Conservation (phyloP, 2,888 invertebrate genomes). For the Microplitis deprimator region DNA sequence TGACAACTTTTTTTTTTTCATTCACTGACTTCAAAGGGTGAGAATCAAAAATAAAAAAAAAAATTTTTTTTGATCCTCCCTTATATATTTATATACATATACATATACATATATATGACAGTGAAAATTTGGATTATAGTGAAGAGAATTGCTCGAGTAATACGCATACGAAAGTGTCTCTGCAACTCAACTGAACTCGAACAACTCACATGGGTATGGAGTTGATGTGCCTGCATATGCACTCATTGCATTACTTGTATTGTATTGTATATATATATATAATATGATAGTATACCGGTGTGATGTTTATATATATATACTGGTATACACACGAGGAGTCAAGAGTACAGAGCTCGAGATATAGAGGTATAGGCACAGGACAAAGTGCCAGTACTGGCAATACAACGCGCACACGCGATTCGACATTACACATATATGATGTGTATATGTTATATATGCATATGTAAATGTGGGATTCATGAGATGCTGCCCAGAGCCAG, state of each 20-base stretch:
- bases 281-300: not conserved
- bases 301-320: not conserved
- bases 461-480: conserved; percentile 4
- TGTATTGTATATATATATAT: not conserved
- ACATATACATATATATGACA: no score
- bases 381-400: conserved; percentile 8
- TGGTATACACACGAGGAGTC: not conserved
- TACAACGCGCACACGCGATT: not conserved
- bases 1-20: no score
- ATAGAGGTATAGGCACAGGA: not conserved
- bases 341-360: not conserved
- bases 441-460: not conserved
- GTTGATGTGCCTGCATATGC: not conserved
- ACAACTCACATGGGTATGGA: not conserved
- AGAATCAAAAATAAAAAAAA: no score
- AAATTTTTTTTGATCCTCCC: no score
- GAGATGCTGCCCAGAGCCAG: not conserved
- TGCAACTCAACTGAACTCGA: not conserved
- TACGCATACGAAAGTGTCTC: not conserved
- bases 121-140: not conserved
- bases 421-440: not conserved
- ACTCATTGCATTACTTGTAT: not conserved
- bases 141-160: not conserved
- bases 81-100: no score
- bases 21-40: no score